Conservation (phyloP, 1,140 invertebrate genomes). For the Ooceraea biroi region DNA sequence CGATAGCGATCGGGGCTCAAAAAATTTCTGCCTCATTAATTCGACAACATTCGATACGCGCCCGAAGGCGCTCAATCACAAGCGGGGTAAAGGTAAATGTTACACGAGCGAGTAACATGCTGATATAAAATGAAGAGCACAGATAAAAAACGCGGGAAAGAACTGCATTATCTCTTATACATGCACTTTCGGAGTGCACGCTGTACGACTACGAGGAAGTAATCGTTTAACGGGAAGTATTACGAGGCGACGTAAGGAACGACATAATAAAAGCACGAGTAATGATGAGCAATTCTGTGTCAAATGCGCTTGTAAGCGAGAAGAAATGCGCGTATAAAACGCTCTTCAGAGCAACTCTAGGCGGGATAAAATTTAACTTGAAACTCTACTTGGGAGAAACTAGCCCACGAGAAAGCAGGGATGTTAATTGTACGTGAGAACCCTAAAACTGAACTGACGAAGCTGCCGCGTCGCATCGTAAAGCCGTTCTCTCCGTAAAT, state of each 20-base stretch:
- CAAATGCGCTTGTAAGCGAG: conserved; percentile 9
- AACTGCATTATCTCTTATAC: background rate
- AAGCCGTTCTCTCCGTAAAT: too few relatives aligned
- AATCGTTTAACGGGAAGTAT: conserved; percentile 34
- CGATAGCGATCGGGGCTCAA: conserved; percentile 22
- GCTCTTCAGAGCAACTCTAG: background rate
- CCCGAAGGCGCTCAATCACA: background rate
- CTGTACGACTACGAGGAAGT: background rate
- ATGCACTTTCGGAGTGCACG: background rate
- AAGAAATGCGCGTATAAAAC: conserved; percentile 33
- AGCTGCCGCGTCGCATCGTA: too few relatives aligned
- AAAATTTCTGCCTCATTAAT: conserved; percentile 42
- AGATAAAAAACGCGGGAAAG: background rate
- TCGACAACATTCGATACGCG: conserved; percentile 36
- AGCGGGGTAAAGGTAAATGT: conserved; percentile 26
- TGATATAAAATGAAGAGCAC: background rate
- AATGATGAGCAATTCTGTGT: conserved; percentile 29
- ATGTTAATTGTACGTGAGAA: too few relatives aligned
- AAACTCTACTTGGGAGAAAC: background rate
- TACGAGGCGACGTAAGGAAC: conserved; percentile 3
- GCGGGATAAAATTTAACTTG: conserved; percentile 8
- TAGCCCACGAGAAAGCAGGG: background rate
- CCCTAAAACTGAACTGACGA: too few relatives aligned
- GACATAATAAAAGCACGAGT: conserved; percentile 36
- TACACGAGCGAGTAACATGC: background rate